These are phyloP conservation scores for Lepus timidus DNA, from an alignment of 2,113 vertebrate species.

Conservation along the genomic window DNA sequence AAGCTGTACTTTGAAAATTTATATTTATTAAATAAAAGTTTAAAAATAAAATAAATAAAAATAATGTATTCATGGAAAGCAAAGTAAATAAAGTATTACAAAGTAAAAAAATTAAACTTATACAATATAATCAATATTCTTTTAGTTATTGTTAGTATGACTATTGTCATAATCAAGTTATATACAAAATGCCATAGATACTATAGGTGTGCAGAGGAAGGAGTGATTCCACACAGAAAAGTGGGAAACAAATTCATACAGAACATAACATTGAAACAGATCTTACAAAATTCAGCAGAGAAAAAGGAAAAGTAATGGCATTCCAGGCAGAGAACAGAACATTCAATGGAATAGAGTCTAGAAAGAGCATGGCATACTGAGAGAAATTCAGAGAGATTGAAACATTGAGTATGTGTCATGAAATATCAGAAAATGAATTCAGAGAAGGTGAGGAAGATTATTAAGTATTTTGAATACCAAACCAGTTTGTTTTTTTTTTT, in stretches of 20 bases:
- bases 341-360: background rate
- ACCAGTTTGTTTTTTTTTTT: background rate
- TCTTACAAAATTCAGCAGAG: conserved; percentile 21
- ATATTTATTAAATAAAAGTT: no score
- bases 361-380: background rate
- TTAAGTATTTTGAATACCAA: background rate
- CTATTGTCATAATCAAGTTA: background rate
- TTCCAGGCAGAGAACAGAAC: background rate
- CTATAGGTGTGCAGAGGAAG: background rate
- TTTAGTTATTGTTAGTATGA: background rate
- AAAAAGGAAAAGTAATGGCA: conserved; percentile 31
- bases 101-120: background rate
- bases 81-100: no score
- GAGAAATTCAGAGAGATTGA: conserved; percentile 13
- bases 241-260: background rate
- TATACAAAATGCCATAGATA: background rate
- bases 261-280: background rate
- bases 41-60: no score
- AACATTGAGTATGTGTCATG: background rate
- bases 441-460: background rate
- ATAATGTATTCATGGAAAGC: no score
- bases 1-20: no score
- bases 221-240: conserved; percentile 32
- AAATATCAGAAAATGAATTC: background rate
- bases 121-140: background rate